Evolutionary conservation across 2,888 invertebrate genomes (phyloP), one percentile per base, ranked within the genome.

Genomic region (Drosophila helvetica): DNA sequence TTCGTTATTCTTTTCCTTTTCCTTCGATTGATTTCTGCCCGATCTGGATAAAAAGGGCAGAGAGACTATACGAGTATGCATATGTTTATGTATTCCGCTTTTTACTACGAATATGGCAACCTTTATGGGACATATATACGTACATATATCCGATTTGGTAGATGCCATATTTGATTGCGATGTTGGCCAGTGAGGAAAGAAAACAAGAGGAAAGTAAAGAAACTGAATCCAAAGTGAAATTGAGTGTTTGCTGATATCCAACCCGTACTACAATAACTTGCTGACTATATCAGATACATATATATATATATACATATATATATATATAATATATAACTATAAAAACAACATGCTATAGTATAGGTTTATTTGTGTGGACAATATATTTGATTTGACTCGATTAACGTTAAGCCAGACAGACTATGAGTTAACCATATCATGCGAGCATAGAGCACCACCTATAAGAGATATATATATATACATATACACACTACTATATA

Each of bases 141-240:
- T 22, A 22, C 22, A 5, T 66, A 84, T 84, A 83, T 81, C 85
- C 78, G 64, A 71, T 73, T 64, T 58, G 55, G 54, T 48, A 33
- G n/a, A 18, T 10, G 54, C 72, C 80, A 69, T 70, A 79, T 75
- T 51, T 54, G 67, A 58, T 17, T n/a, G n/a, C n/a, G n/a, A n/a
- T n/a, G n/a, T n/a, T 48, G 57, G 22, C 22, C 22, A 22, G 22
- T 47, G 18, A 27, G 2, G 27, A 27, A 27, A 8, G 27, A 52
- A 63, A 25, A 46, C 43, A 56, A 12, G 12, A 38, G n/a, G 6
- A 38, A 38, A 2, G n/a, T 15, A 38, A n/a, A 15, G 38, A 15
- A 38, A 15, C 38, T 38, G 38, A 58, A 62, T 52, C 58, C 46
- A 47, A 74, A 69, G 69, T 60, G 78, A 78, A 78, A 78, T 61